Evolutionary conservation across 2,113 vertebrate species (phyloP).

Genomic region (mouse (Mus musculus)): GRCm39 chr1:26813001-26813500

Average conservation of each 20-base stretch:
- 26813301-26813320: neutral
- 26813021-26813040: constrained; percentile 35
- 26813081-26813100: constrained; percentile 33
- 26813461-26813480: too few relatives aligned
- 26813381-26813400: neutral
- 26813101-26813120: neutral
- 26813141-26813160: neutral
- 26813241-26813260: neutral
- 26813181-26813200: neutral
- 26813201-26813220: neutral
- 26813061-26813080: constrained; percentile 48
- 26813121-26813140: neutral
- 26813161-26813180: neutral
- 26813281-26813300: neutral
- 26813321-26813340: neutral
- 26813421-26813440: too few relatives aligned
- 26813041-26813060: constrained; percentile 44
- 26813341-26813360: neutral
- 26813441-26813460: too few relatives aligned
- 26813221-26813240: constrained; percentile 11
- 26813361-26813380: neutral
- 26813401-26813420: neutral
- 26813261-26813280: neutral
- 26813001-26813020: constrained; percentile 15
- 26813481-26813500: too few relatives aligned